Conservation (phyloP, 2,797 vertebrate species). For the Echiichthys vipera region DNA sequence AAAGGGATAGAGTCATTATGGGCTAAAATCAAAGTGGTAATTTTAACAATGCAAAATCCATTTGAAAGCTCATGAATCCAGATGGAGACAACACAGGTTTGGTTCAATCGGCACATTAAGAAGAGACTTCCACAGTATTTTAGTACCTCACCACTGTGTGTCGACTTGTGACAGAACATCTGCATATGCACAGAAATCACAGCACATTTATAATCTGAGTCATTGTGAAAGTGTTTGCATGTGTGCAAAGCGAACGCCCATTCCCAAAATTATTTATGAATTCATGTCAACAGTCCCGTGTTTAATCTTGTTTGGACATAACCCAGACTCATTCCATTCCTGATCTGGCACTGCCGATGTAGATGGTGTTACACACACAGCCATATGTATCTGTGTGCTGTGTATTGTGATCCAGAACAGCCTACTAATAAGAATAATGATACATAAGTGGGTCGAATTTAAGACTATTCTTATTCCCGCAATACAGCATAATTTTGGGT, state of each 20-base stretch:
- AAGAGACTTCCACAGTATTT: slow-evolving; percentile 24
- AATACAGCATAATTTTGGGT: slow-evolving; percentile 11
- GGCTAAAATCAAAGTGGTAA: slow-evolving; percentile 68
- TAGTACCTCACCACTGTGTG: not conserved
- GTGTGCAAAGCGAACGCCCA: slow-evolving; percentile 33
- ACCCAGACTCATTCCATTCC: slow-evolving; percentile 63
- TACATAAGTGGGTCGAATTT: slow-evolving; percentile 44
- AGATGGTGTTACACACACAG: slow-evolving; percentile 29
- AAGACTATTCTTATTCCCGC: slow-evolving; percentile 28
- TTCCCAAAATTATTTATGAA: slow-evolving; percentile 61
- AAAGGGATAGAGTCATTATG: slow-evolving; percentile 67
- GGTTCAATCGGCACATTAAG: slow-evolving; percentile 34
- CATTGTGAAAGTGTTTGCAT: slow-evolving; percentile 60
- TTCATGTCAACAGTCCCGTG: slow-evolving; percentile 60
- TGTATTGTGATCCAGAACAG: slow-evolving; percentile 32
- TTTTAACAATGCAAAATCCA: slow-evolving; percentile 73
- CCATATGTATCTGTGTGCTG: slow-evolving; percentile 25
- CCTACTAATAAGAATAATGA: slow-evolving; percentile 50
- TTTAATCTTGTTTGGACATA: slow-evolving; percentile 73
- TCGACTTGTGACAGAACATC: slow-evolving; percentile 38
- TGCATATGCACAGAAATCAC: slow-evolving; percentile 33
- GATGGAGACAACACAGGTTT: slow-evolving; percentile 53
- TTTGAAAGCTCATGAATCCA: slow-evolving; percentile 61
- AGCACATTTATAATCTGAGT: slow-evolving; percentile 53
- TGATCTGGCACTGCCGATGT: slow-evolving; percentile 35